Percentiles rank a stretch among this genome's conserved stretches.
These are phyloP conservation scores for Phalloptychus januarius DNA, from an alignment of 2,797 vertebrate species.

Conservation along the genomic window DNA sequence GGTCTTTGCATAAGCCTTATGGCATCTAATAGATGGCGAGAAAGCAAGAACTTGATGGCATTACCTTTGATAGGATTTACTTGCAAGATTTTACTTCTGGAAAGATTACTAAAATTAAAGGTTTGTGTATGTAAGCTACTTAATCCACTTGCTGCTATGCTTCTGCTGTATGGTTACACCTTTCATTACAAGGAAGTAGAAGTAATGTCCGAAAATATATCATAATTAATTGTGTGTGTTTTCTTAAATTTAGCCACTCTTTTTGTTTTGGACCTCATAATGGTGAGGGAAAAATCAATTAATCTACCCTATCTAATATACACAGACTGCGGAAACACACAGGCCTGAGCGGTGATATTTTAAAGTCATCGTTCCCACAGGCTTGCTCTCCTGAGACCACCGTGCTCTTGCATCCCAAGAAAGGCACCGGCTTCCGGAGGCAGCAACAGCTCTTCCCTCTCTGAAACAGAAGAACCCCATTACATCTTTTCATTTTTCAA, in stretches of 20 bases:
- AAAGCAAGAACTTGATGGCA: constrained; percentile 6
- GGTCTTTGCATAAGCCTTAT: constrained; percentile 9
- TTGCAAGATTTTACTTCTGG: constrained; percentile 8
- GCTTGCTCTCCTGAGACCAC: constrained; percentile 69
- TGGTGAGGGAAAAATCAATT: constrained; percentile 54
- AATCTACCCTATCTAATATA: constrained; percentile 64
- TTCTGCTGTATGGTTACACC: constrained; percentile 13
- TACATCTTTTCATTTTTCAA: constrained; percentile 73
- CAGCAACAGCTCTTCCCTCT: constrained; percentile 49
- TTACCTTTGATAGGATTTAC: constrained; percentile 7
- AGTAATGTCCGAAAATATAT: constrained; percentile 23
- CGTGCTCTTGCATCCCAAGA: constrained; percentile 56
- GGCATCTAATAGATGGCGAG: constrained; percentile 1
- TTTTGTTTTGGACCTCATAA: constrained; percentile 61
- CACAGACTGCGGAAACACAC: constrained; percentile 66
- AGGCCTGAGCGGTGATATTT: constrained; percentile 65
- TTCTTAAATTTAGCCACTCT: constrained; percentile 54
- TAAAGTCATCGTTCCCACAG: constrained; percentile 62
- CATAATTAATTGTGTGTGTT: constrained; percentile 54
- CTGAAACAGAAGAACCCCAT: constrained; percentile 72
- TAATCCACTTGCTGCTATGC: constrained; percentile 3
- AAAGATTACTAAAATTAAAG: constrained; percentile 9
- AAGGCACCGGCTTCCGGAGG: constrained; percentile 61
- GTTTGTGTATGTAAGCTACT: neutral
- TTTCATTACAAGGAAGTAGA: constrained; percentile 28